Base-by-base conservation (phyloP, 2,113 vertebrate species). In the Sitta europaea region DNA sequence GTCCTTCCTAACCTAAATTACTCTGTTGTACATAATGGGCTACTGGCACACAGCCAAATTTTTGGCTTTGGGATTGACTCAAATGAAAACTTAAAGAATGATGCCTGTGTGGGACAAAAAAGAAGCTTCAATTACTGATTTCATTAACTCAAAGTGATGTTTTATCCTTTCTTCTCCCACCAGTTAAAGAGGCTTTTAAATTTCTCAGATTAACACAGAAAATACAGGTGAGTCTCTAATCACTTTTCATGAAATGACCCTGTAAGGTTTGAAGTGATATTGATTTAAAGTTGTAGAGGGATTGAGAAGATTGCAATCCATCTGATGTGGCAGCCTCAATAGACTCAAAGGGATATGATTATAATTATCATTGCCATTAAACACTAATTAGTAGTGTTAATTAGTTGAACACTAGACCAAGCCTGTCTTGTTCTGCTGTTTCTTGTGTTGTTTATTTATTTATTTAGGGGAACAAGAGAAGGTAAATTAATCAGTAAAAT, bases 281-380 rank as follows among this genome's bases (percentile, higher is more conserved):
- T 61, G 78, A 90, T 92, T 90, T 94, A 92, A 88, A 77, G 65
- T 86, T 83, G 14, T 23, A 71, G 61, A 74, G 50, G 36, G 21
- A 73, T 53, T 27, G 36, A 55, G 36, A 92, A 40, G 25, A 19
- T 22, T 50, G 63, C 43, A 54, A 92, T 80, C 53, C 55, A 65
- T 88, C 88, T 92, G 85, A 94, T 88, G 75, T 90, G 90, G 40
- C 68, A 88, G 61, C 82, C 82, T 90, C 85, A 77, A 11, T 80
- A 94, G 67, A 55, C 55, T 93, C 36, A 43, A 28, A 71, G 68
- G 55, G 48, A 31, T 96, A 81, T 67, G 59, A 94, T 88, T 86
- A 63, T 94, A 95, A 96, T 95, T 96, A 96, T 96, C 82, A 74
- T 88, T 93, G 86, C 65, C 51, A 65, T 92, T 96, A 96, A 96